A percentile compares a stretch with the other conserved stretches of the same genome.
phyloP scores from a whole-genome alignment of 1,140 invertebrate genomes.

The Sitodiplosis mosellana region DNA sequence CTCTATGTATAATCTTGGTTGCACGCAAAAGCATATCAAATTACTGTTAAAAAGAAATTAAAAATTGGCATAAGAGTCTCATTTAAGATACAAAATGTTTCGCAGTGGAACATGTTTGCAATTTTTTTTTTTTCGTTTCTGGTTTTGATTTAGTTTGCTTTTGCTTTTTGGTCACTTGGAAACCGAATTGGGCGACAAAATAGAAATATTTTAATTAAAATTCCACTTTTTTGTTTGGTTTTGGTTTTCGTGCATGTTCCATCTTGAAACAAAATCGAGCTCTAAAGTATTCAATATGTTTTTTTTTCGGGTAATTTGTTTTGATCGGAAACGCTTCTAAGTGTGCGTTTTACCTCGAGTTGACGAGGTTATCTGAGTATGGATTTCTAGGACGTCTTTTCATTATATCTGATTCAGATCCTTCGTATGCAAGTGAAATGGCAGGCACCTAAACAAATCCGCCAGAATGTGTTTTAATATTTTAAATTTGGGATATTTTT shows the following conservation, averaged over 20 bases:
- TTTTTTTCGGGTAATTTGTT: not conserved
- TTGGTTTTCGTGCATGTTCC: not conserved
- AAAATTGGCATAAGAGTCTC: not conserved
- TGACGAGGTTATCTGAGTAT: constrained; percentile 89
- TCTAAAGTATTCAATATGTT: not conserved
- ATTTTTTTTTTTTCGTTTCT: too few relatives aligned
- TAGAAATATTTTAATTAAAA: not conserved
- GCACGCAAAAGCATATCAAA: not conserved
- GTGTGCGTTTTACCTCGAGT: constrained; percentile 59
- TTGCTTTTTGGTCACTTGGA: too few relatives aligned
- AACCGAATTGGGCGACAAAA: not conserved
- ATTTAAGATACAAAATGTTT: not conserved
- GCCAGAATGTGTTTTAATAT: not conserved
- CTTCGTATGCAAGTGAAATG: constrained; percentile 96
- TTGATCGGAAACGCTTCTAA: too few relatives aligned
- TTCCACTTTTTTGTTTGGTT: not conserved
- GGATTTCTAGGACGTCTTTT: constrained; percentile 94
- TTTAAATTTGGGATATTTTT: too few relatives aligned
- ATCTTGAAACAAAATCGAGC: not conserved
- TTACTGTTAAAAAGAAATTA: not conserved
- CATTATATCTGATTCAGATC: constrained; percentile 98
- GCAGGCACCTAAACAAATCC: constrained; percentile 65
- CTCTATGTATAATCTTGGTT: too few relatives aligned
- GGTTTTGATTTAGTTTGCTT: not conserved
- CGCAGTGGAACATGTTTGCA: not conserved